A percentile compares a stretch with the other conserved stretches of the same genome.
Conservation (phyloP, 2,888 invertebrate genomes). For the Diadromus collaris region DNA sequence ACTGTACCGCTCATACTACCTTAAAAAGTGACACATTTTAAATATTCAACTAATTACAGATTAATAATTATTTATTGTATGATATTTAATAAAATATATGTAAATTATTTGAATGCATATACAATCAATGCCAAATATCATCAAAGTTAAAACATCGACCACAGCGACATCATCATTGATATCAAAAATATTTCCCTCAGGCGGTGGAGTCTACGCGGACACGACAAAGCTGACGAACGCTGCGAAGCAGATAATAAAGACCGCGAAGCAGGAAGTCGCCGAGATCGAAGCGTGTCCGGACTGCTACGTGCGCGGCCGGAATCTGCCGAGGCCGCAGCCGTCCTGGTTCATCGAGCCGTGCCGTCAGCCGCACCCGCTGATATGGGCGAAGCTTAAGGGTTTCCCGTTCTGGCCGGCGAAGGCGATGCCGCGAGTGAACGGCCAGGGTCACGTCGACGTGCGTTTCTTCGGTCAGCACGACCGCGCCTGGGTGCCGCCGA, state of each 20-base stretch:
- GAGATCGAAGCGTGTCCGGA: conserved; percentile 97
- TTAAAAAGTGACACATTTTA: too few species aligned
- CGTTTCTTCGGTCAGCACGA: conserved; percentile 98
- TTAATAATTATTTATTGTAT: too few species aligned
- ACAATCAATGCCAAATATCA: too few species aligned
- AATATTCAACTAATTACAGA: too few species aligned
- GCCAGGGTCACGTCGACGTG: conserved; percentile 89
- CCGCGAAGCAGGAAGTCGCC: conserved; percentile 93
- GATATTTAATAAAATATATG: too few species aligned
- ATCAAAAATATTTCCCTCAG: conserved; percentile 79
- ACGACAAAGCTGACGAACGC: conserved; percentile 87
- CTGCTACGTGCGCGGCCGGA: conserved; percentile 93
- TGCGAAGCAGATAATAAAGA: conserved; percentile 90
- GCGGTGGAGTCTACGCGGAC: conserved; percentile 81
- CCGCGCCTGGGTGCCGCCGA: conserved; percentile 93
- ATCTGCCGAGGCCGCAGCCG: conserved; percentile 81
- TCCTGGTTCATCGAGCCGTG: conserved; percentile 97
- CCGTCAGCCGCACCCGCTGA: conserved; percentile 92
- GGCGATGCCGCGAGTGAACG: conserved; percentile 87
- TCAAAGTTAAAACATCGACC: too few species aligned
- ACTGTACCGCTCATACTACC: not conserved
- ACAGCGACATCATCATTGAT: too few species aligned
- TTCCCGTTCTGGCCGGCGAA: conserved; percentile 99
- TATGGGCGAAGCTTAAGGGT: conserved; percentile 98
- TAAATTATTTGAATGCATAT: too few species aligned